Conservation (phyloP, 2,113 vertebrate genomes). For the Cheirogaleus medius region DNA sequence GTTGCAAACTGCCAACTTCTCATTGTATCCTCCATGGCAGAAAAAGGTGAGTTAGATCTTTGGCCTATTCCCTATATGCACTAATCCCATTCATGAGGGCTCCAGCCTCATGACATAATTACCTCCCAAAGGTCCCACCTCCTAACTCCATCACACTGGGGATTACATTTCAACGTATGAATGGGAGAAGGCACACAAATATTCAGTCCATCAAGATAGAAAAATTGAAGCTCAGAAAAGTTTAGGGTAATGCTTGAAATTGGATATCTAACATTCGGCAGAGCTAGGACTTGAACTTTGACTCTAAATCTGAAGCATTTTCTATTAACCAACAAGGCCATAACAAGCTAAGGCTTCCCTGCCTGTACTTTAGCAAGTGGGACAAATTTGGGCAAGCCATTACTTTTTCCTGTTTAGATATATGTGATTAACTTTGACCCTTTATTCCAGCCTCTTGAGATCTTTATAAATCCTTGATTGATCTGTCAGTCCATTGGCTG, state of each 20-base stretch:
- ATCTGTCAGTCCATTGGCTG: not conserved
- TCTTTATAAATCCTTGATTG: slow-evolving; percentile 21
- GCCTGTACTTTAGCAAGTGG: not conserved
- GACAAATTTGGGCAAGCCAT: not conserved
- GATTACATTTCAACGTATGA: not conserved
- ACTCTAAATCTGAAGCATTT: not conserved
- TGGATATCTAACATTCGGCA: not conserved
- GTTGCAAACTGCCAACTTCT: not conserved
- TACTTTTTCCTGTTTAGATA: not conserved
- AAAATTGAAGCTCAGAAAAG: not conserved
- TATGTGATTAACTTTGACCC: not conserved
- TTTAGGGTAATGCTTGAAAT: not conserved
- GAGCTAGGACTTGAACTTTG: not conserved
- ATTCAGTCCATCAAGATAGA: not conserved
- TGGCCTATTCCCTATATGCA: not conserved
- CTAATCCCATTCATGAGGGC: not conserved
- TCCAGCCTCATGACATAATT: not conserved
- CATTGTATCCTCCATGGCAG: not conserved
- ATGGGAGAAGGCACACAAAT: not conserved
- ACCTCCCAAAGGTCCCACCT: not conserved
- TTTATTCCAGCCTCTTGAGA: not conserved
- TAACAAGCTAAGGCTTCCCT: not conserved
- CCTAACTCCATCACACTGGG: not conserved
- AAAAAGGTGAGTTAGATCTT: not conserved
- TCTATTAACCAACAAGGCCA: not conserved